Conservation (phyloP, 2,888 invertebrate species). For the Pheosia gnoma region DNA sequence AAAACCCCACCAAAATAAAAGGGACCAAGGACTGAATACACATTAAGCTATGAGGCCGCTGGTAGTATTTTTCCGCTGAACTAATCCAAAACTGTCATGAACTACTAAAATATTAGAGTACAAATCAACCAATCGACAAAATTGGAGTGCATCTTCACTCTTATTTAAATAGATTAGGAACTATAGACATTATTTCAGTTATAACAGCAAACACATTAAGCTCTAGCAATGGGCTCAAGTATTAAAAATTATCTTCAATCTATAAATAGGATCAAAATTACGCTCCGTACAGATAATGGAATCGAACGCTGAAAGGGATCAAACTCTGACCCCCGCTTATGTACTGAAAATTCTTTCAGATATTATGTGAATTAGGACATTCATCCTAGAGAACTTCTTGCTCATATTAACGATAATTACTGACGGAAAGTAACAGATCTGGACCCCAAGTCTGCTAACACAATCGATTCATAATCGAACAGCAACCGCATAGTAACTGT, state of each 20-base stretch:
- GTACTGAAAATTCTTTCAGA: too few relatives aligned
- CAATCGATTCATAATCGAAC: too few relatives aligned
- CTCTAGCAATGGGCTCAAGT: neutral
- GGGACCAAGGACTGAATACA: neutral
- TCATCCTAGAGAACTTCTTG: too few relatives aligned
- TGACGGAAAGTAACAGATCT: too few relatives aligned
- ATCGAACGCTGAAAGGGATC: neutral
- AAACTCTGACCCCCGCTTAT: neutral
- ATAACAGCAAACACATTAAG: neutral
- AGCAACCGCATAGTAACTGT: too few relatives aligned
- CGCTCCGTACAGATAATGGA: neutral
- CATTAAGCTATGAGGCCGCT: neutral
- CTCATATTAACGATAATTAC: too few relatives aligned
- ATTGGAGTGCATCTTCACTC: neutral
- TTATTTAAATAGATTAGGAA: neutral
- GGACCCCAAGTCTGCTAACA: too few relatives aligned
- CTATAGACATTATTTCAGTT: neutral
- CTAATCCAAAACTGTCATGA: neutral
- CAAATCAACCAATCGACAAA: too few relatives aligned
- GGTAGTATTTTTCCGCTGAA: conserved; percentile 12
- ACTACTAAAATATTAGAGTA: too few relatives aligned
- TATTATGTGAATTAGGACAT: too few relatives aligned
- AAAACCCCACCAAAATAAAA: neutral
- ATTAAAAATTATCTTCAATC: conserved; percentile 1
- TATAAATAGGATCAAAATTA: neutral